These are phyloP conservation scores for Trachelus iudaicus DNA, from an alignment of 2,888 invertebrate genomes.

Conservation along the genomic window DNA sequence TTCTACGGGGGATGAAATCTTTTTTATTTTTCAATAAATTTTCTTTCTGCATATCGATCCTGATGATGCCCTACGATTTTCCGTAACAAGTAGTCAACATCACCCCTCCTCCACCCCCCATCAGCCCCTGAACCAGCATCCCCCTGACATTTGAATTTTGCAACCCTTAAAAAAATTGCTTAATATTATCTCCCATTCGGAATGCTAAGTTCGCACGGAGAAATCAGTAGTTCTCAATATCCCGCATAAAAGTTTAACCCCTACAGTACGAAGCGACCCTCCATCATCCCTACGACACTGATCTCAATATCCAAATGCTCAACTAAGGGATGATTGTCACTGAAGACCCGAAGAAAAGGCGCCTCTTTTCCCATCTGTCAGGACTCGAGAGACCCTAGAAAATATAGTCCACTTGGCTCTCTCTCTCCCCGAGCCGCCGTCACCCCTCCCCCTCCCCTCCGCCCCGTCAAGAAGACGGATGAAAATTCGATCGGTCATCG, in stretches of 20 bases:
- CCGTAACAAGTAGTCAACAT: not conserved
- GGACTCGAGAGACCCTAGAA: not conserved
- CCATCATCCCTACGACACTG: not conserved
- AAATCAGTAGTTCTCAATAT: not conserved
- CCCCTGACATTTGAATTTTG: not conserved
- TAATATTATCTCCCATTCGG: not conserved
- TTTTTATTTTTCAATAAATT: not conserved
- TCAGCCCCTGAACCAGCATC: not conserved
- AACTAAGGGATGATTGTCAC: not conserved
- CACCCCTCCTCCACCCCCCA: too few relatives aligned
- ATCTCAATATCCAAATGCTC: not conserved
- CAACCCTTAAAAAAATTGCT: not conserved
- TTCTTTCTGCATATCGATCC: not conserved
- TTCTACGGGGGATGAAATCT: not conserved
- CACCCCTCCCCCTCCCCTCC: too few relatives aligned
- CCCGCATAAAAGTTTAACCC: not conserved
- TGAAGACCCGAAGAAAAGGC: not conserved
- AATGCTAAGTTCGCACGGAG: not conserved
- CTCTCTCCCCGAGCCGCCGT: not conserved
- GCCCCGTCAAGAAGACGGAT: not conserved
- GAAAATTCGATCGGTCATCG: not conserved
- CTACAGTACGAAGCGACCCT: not conserved
- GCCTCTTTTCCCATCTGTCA: not conserved
- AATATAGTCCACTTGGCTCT: not conserved
- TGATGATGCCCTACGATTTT: not conserved